phyloP scores from a whole-genome alignment of 2,113 vertebrate species.

The Pseudorectes ferrugineus region DNA sequence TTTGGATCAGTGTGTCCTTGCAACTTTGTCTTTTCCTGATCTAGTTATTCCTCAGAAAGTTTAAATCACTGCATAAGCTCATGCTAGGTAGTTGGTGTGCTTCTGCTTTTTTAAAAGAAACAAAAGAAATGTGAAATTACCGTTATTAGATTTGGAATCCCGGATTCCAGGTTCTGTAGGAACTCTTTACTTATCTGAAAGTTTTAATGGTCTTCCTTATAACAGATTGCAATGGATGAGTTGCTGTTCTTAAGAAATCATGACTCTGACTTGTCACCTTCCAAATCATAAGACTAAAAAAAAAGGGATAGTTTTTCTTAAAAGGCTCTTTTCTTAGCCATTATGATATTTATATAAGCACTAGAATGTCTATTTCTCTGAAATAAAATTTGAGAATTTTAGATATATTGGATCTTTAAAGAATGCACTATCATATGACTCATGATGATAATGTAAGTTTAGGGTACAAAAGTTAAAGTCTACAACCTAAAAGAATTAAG shows the following conservation, averaged over 20 bases:
- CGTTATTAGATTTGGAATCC: background rate
- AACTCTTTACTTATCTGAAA: background rate
- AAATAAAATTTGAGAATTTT: background rate
- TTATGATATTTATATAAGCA: background rate
- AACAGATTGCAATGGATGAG: background rate
- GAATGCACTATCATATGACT: background rate
- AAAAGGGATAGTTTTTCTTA: background rate
- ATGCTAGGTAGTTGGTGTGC: fast-evolving
- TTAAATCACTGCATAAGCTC: background rate
- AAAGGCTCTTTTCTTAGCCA: background rate
- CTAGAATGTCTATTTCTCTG: background rate
- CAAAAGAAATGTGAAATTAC: background rate
- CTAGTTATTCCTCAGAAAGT: background rate
- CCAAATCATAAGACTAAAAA: background rate
- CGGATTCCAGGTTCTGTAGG: background rate
- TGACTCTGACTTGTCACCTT: background rate
- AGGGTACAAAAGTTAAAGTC: background rate
- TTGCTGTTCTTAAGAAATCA: background rate
- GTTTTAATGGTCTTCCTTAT: background rate
- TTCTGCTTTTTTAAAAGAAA: background rate
- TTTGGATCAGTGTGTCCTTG: background rate
- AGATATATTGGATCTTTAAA: background rate
- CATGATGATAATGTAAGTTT: background rate
- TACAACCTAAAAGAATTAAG: background rate
- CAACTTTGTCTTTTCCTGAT: background rate